Evolutionary conservation across 2,797 vertebrate species (phyloP), one percentile per base, ranked within the genome.

Genomic region (Aldrovandia affinis): DNA sequence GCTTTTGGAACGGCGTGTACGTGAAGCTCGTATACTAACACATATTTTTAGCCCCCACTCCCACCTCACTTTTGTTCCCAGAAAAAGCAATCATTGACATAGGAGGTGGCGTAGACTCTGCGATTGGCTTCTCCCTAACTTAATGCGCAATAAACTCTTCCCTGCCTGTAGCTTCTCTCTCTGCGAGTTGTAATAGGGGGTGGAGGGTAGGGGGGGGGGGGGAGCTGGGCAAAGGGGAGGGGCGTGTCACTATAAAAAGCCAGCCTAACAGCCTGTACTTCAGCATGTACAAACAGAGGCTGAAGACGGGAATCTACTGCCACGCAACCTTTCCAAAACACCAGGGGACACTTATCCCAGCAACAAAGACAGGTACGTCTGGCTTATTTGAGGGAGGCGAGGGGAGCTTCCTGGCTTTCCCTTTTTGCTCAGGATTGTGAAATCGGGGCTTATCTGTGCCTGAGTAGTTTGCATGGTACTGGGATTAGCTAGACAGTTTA

Each of bases 221-320:
- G 85, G 85, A 84, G 85, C 22, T 63, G 86, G 86, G 85, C 68
- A 39, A 70, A 70, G 22, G 68, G 68, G 68, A 39, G 94, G 94
- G 94, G 93, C 90, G 90, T 91, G 89, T 90, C 88, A 82, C 90
- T 96, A 96, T 95, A 96, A 96, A 92, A 95, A 90, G 87, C 82
- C 88, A 86, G 86, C 90, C 86, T 87, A 90, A 89, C 90, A 92
- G 90, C 88, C 85, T 94, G 91, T 88, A 92, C 89, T 88, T 91
- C n/a, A 90, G 88, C 88, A 91, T 89, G 89, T 57, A 85, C 91
- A 90, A 90, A 82, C 90, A 86, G 89, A 93, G 91, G 91, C 90
- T 0, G 88, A 91, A 84, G 87, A 87, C 77, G 81, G 90, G 88
- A 89, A 75, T 88, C 86, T 87, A 86, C 82, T 73, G 39, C 61